These are phyloP conservation scores for Papilio polyxenes DNA, from an alignment of 1,140 invertebrate species.

Conservation along the genomic window DNA sequence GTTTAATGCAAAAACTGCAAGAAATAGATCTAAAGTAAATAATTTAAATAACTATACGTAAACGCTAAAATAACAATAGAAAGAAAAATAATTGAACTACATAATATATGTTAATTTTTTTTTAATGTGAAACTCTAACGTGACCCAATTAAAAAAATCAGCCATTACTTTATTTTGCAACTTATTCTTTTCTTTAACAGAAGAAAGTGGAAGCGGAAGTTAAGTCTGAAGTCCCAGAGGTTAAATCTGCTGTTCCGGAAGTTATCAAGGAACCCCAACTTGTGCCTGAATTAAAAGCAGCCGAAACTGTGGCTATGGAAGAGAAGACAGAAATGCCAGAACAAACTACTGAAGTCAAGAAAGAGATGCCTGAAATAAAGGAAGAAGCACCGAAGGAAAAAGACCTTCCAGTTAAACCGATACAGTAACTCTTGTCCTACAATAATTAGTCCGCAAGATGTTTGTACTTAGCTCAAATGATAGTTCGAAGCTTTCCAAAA, in stretches of 20 bases:
- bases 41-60: too few species aligned
- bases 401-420: slow-evolving; percentile 30
- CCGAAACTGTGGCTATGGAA: slow-evolving; percentile 56
- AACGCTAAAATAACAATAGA: too few species aligned
- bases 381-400: slow-evolving; percentile 38
- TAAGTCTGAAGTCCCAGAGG: slow-evolving; percentile 48
- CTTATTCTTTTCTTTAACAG: slow-evolving; percentile 45
- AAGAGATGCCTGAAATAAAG: slow-evolving; percentile 35
- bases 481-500: slow-evolving; percentile 37
- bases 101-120: too few species aligned
- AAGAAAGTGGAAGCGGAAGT: slow-evolving; percentile 50
- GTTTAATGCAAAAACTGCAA: too few species aligned
- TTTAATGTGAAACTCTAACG: too few species aligned
- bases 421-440: slow-evolving; percentile 1
- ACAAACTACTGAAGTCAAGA: slow-evolving; percentile 30
- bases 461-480: slow-evolving; percentile 6
- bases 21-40: too few species aligned
- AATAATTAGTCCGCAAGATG: not conserved
- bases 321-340: slow-evolving; percentile 47
- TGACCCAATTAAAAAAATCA: too few species aligned
- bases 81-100: too few species aligned
- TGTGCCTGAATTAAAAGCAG: slow-evolving; percentile 68
- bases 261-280: slow-evolving; percentile 52
- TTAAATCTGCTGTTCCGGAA: slow-evolving; percentile 51
- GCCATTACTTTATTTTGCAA: too few species aligned